A percentile compares a stretch with the other conserved stretches of the same genome.
Conservation (phyloP, 2,113 vertebrate genomes). For the Eidolon helvum region DNA sequence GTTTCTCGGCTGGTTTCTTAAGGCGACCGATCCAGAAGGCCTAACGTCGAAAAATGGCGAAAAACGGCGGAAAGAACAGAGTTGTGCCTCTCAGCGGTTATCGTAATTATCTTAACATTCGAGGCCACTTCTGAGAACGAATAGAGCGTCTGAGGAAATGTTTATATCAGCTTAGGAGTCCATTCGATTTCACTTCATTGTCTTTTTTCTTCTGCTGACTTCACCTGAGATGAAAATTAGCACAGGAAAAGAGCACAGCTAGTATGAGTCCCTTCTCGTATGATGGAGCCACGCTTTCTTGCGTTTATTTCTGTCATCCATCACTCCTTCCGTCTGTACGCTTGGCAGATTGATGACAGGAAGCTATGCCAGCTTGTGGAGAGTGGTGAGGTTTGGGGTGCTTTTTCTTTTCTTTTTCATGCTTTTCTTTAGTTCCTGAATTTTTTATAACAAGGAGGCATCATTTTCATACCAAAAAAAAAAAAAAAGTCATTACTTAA, state of each 20-base stretch:
- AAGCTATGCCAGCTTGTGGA: neutral
- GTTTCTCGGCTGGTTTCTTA: neutral
- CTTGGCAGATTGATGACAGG: rapidly evolving
- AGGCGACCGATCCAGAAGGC: neutral
- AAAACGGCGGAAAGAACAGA: neutral
- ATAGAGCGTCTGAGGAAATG: neutral
- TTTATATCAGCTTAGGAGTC: neutral
- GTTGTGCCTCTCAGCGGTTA: rapidly evolving
- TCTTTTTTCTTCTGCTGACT: neutral
- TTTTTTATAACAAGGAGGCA: neutral
- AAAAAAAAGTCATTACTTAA: neutral
- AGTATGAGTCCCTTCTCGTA: neutral
- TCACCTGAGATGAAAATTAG: neutral
- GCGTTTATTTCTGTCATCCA: neutral
- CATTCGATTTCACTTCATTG: neutral
- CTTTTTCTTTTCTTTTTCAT: neutral
- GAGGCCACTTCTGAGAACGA: neutral
- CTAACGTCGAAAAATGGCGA: rapidly evolving
- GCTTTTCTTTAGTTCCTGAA: neutral
- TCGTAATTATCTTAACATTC: neutral
- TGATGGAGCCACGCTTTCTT: neutral
- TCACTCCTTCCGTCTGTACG: neutral
- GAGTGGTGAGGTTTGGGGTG: neutral
- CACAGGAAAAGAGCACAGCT: neutral
- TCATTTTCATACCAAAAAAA: neutral